Evolutionary conservation across 2,888 invertebrate species (phyloP), one percentile per base, ranked within the genome.

Genomic region (Conus canariensis): DNA sequence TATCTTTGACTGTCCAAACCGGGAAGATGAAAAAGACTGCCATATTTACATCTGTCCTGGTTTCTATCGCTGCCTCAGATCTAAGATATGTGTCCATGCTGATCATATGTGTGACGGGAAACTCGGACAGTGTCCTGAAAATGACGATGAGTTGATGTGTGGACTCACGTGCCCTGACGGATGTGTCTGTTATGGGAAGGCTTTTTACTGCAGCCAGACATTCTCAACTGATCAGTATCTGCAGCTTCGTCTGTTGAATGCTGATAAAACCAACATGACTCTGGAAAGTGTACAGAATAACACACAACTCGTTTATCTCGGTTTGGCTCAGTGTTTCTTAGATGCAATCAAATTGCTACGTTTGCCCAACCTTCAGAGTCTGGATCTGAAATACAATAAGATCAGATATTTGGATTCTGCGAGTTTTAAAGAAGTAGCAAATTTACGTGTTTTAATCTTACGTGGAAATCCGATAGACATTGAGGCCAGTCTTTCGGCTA

Each of bases 41-140:
- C 19, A 59, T 25, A 45, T 0, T 1, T 58, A 25, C 59, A 30
- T 19, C 12, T 90, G 90, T 86, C 77, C 77, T 0, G 90, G 88
- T 22, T 82, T 88, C 30, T 91, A 91, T 83, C 90, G 80, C n/a
- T 90, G 91, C 87, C 88, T 74, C 30, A 45, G 88, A 22, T 82
- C 90, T 19, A 60, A 1, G 0, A 88, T 91, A 10, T 91, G 91
- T n/a, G 88, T 91, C 14, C 90, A 90, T 59, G 59, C 67, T 5
- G 88, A 90, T 16, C 90, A 91, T 64, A 30, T 91, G 56, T 91
- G 91, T 83, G 91, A 91, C 45, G 91, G 90, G 45, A 70, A 85
- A 64, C 86, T 74, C n/a, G 64, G 88, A 60, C 91, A 91, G 87
- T 91, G 91, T 45, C 91, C 91, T 4, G 45, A 91, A 8, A 90